These are phyloP conservation scores for Drosophila lutescens DNA, from an alignment of 2,888 invertebrate genomes.

Conservation along the genomic window DNA sequence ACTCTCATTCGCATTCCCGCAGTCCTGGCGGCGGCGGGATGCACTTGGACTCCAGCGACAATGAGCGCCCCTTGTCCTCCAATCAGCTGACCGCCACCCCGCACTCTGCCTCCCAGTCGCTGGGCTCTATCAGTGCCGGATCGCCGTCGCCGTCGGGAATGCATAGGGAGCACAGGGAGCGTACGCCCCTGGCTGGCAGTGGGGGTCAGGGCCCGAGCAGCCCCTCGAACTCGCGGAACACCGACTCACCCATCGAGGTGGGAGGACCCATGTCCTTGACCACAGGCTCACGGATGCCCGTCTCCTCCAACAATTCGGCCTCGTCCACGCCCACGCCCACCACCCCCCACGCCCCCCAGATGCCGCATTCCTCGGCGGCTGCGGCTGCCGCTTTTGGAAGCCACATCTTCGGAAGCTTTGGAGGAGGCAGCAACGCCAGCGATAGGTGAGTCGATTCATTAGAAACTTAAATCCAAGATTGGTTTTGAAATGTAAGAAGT, in stretches of 20 bases:
- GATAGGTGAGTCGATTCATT: conserved; percentile 85
- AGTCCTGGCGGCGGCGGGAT: conserved; percentile 75
- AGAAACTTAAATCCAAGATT: not conserved
- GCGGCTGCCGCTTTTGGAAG: conserved; percentile 88
- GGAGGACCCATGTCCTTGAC: conserved; percentile 84
- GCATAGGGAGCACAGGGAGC: conserved; percentile 47
- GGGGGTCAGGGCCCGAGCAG: conserved; percentile 82
- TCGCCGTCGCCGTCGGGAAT: conserved; percentile 84
- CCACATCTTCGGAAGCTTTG: conserved; percentile 88
- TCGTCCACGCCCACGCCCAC: conserved; percentile 76
- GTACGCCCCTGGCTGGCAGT: conserved; percentile 82
- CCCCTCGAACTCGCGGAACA: conserved; percentile 86
- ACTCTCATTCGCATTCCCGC: conserved; percentile 64
- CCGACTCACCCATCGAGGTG: conserved; percentile 86
- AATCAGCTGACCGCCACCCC: conserved; percentile 81
- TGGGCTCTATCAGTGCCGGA: conserved; percentile 85
- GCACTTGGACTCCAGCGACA: conserved; percentile 82
- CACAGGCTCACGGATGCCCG: conserved; percentile 66
- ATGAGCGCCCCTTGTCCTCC: conserved; percentile 84
- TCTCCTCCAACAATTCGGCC: conserved; percentile 69
- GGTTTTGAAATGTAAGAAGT: no score
- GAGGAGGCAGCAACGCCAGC: conserved; percentile 73
- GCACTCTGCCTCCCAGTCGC: conserved; percentile 84
- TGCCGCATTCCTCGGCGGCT: conserved; percentile 80
- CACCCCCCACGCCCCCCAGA: conserved; percentile 77